phyloP scores from a whole-genome alignment of 1,140 invertebrate species.

The Brachystomella parvula region DNA sequence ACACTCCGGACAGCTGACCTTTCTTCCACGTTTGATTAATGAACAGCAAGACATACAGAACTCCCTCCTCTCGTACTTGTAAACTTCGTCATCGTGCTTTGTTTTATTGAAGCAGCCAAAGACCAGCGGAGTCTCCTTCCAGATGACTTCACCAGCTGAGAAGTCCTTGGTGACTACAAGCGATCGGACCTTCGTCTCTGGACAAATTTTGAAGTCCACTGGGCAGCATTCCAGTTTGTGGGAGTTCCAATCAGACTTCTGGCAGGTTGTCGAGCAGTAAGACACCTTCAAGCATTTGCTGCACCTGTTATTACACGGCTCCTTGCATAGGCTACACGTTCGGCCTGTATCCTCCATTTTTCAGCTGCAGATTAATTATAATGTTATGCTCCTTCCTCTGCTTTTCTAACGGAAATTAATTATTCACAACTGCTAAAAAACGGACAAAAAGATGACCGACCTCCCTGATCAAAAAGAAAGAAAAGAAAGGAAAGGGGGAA shows the following conservation, averaged over 20 bases:
- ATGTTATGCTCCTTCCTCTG: too few species aligned
- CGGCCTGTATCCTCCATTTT: too few species aligned
- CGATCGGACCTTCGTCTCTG: conserved; percentile 54
- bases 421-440: too few species aligned
- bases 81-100: not conserved
- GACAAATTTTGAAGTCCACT: conserved; percentile 20
- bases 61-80: not conserved
- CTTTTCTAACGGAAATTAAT: too few species aligned
- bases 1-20: not conserved
- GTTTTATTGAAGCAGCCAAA: conserved; percentile 44
- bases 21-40: not conserved
- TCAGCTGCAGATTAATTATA: too few species aligned
- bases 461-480: too few species aligned
- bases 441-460: too few species aligned
- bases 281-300: conserved; percentile 38
- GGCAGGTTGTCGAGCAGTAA: conserved; percentile 42
- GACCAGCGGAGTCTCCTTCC: conserved; percentile 59
- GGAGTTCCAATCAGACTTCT: conserved; percentile 41
- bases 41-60: not conserved
- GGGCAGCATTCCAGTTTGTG: conserved; percentile 42
- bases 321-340: conserved; percentile 37
- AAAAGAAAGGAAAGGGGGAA: too few species aligned
- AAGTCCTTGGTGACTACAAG: conserved; percentile 63
- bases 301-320: conserved; percentile 38
- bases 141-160: conserved; percentile 62